Evolutionary conservation across 2,888 invertebrate species (phyloP).

Genomic region (Dicranocentrus wangi): DNA sequence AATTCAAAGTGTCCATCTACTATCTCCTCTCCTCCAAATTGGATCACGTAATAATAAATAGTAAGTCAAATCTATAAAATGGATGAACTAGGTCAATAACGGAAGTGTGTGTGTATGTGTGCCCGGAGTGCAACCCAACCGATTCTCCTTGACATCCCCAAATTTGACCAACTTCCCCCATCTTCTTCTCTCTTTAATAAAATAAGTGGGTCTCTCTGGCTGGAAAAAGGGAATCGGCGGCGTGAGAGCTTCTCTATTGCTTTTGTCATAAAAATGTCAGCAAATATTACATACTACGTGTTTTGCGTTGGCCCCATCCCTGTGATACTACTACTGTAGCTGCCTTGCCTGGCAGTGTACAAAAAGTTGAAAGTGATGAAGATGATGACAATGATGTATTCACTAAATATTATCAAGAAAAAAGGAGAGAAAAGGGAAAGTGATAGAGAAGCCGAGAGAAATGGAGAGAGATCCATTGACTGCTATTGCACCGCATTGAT

Average conservation of each 20-base stretch:
- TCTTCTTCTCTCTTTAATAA: too few species aligned
- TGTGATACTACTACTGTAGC: background rate
- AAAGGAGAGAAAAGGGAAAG: background rate
- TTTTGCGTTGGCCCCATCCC: background rate
- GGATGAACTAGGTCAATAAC: background rate
- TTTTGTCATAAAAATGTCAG: constrained; percentile 31
- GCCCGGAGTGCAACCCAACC: too few species aligned
- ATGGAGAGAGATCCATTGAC: constrained; percentile 5
- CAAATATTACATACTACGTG: constrained; percentile 33
- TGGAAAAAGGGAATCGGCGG: too few species aligned
- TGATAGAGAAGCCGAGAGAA: background rate
- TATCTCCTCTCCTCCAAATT: background rate
- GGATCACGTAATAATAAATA: background rate
- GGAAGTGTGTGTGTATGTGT: too few species aligned
- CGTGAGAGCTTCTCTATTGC: constrained; percentile 19
- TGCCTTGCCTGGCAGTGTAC: background rate
- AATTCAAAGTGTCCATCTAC: too few species aligned
- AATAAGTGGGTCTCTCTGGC: too few species aligned
- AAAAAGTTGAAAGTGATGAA: constrained; percentile 40
- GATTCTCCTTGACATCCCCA: too few species aligned
- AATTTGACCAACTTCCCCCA: too few species aligned
- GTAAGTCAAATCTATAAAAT: background rate
- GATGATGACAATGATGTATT: constrained; percentile 63
- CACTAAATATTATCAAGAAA: constrained; percentile 40
- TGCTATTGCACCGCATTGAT: constrained; percentile 48